Percentiles rank a stretch among this genome's conserved stretches.
phyloP scores from a whole-genome alignment of 1,140 invertebrate genomes.

The Drosophila parabipectinata region DNA sequence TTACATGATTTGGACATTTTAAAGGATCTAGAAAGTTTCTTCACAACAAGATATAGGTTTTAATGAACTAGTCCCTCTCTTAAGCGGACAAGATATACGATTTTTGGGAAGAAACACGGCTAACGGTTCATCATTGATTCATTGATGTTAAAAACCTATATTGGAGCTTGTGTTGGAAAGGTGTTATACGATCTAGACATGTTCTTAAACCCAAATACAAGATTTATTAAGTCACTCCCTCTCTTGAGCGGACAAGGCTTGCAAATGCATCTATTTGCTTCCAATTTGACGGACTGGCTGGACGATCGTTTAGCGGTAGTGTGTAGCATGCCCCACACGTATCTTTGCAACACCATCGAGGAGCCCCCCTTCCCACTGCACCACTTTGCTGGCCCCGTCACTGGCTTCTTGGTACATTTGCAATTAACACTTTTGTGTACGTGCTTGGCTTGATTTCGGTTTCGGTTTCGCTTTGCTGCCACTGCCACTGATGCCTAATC shows the following conservation, averaged over 20 bases:
- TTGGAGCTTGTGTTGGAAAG: no score
- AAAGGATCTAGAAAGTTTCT: no score
- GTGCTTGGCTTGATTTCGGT: conserved; percentile 64
- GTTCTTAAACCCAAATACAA: background rate
- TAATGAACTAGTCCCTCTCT: no score
- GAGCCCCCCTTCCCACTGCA: background rate
- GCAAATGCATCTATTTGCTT: background rate
- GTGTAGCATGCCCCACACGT: background rate
- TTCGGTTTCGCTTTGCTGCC: conserved; percentile 52
- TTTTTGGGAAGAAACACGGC: no score
- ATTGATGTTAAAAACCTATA: no score
- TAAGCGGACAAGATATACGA: background rate
- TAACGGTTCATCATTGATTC: no score
- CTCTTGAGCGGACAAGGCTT: background rate
- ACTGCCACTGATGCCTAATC: conserved; percentile 62
- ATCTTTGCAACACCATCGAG: conserved; percentile 26
- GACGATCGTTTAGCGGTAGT: background rate
- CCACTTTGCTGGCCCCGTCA: conserved; percentile 3
- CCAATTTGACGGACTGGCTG: no score
- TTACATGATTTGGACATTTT: no score
- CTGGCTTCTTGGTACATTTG: conserved; percentile 67
- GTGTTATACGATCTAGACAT: no score
- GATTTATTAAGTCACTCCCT: background rate
- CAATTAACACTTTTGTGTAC: conserved; percentile 81
- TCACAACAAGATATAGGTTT: no score